Evolutionary conservation across 2,797 vertebrate species (phyloP).

Genomic region (Liparis tanakae): DNA sequence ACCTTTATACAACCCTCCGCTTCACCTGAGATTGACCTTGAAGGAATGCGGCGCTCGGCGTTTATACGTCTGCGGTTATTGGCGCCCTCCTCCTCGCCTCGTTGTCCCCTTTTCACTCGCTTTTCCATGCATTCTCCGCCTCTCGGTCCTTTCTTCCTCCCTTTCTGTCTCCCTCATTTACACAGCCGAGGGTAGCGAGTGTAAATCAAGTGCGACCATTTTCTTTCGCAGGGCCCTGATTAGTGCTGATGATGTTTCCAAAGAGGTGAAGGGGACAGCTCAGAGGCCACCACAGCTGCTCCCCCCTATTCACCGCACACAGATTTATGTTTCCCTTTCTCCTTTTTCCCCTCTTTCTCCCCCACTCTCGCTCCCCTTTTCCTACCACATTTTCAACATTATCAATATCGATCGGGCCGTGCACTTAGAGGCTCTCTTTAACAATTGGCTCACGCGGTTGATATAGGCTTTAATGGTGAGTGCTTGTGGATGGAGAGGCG

Average conservation of each 20-base stretch:
- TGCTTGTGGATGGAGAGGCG: conserved; percentile 60
- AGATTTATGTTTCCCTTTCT: conserved; percentile 89
- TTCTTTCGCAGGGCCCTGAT: conserved; percentile 87
- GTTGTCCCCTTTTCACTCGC: conserved; percentile 29
- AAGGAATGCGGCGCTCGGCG: conserved; percentile 83
- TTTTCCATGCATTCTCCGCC: conserved; percentile 39
- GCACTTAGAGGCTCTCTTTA: conserved; percentile 90
- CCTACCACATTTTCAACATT: conserved; percentile 91
- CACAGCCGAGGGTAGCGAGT: conserved; percentile 82
- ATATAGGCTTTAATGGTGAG: conserved; percentile 88
- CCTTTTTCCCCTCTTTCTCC: conserved; percentile 47
- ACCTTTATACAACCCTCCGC: conserved; percentile 85
- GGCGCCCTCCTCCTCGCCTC: conserved; percentile 47
- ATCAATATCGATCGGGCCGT: conserved; percentile 93
- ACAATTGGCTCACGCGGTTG: conserved; percentile 92
- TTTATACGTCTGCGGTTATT: conserved; percentile 69
- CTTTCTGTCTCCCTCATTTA: conserved; percentile 48
- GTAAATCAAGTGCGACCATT: conserved; percentile 85
- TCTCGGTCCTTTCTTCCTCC: conserved; percentile 15
- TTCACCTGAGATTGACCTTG: conserved; percentile 99
- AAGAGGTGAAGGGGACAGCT: conserved; percentile 81
- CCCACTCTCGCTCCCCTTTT: conserved; percentile 71
- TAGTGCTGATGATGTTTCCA: conserved; percentile 90
- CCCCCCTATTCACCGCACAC: conserved; percentile 79
- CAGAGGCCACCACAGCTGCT: conserved; percentile 88